Base-by-base conservation (phyloP, 2,113 vertebrate species). In the Myotis brandtii region DNA sequence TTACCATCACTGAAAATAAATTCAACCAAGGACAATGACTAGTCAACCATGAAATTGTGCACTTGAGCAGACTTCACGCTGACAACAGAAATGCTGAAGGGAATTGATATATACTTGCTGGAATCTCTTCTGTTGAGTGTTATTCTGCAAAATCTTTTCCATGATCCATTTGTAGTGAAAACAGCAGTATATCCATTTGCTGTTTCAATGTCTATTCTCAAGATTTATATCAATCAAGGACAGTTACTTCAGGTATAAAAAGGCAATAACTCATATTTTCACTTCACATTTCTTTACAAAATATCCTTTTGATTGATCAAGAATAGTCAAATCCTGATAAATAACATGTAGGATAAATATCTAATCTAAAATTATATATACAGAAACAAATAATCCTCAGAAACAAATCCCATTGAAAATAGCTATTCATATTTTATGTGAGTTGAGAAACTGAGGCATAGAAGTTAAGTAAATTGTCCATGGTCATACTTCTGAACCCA, bases 11-110 rank as follows among this genome's bases (percentile, higher is more conserved):
- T 92, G 97, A 98, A 98, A 98, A 98, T 98, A 98, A 98, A 98
- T 99, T 98, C 97, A 98, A 97, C 97, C 97, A 98, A 98, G 98
- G 98, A 98, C 20, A 7, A 97, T 96, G 98, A 97, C 97, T 95
- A 97, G 97, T 88, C 98, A 98, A 97, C 98, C 98, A 95, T 99
- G 99, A 99, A 99, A 99, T 99, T 99, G 99, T 98, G 98, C 98
- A 98, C 97, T 99, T 99, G 98, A 97, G 86, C 52, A 8, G 98
- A 98, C 98, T 98, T 98, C 98, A 98, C 94, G 97, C 97, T 98
- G 98, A 99, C 98, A 97, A 97, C 97, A 98, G 94, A 97, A 98
- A 98, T 98, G 98, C 97, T 98, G 98, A 95, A 97, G 97, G 88
- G 98, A 98, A 99, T 98, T 97, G 97, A 98, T 98, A 97, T 96